Evolutionary conservation across 1,140 invertebrate genomes (phyloP).

Genomic region (Stratiolaelaps scimitus): DNA sequence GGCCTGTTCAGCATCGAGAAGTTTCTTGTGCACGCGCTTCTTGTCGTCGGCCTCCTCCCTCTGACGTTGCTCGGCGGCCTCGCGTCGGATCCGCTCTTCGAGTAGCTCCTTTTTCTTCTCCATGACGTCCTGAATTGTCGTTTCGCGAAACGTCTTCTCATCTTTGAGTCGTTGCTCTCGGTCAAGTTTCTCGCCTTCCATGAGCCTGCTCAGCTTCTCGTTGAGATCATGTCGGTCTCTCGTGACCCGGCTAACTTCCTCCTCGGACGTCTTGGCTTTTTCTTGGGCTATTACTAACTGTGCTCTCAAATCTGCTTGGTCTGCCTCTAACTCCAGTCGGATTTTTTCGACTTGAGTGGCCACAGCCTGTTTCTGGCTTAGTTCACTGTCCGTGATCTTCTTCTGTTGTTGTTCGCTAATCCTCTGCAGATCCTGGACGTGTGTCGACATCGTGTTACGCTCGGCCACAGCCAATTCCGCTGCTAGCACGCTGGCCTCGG

Average conservation of each 20-base stretch:
- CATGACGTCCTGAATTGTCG: constrained; percentile 8
- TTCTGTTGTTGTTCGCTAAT: not conserved
- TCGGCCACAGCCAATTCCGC: constrained; percentile 15
- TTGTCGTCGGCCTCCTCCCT: not conserved
- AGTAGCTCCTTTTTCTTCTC: constrained; percentile 1
- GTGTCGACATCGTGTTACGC: not conserved
- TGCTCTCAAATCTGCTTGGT: not conserved
- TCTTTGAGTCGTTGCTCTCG: constrained; percentile 17
- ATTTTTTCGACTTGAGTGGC: constrained; percentile 15
- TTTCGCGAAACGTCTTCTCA: constrained; percentile 10
- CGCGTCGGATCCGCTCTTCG: not conserved
- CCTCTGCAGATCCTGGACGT: constrained; percentile 9
- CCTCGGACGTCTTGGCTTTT: not conserved
- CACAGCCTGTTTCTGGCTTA: not conserved
- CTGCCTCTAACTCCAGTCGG: not conserved
- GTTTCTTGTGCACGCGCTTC: not conserved
- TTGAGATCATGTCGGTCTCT: not conserved
- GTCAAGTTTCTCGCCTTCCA: not conserved
- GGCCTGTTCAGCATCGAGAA: not conserved
- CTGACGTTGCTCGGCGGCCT: not conserved
- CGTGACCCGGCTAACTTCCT: not conserved
- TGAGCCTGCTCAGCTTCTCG: not conserved
- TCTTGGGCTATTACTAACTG: constrained; percentile 4
- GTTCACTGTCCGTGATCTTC: not conserved
- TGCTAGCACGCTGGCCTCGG: not conserved